Evolutionary conservation across 2,888 invertebrate genomes (phyloP), one percentile per base, ranked within the genome.

Genomic region (Halocaridina rubra): DNA sequence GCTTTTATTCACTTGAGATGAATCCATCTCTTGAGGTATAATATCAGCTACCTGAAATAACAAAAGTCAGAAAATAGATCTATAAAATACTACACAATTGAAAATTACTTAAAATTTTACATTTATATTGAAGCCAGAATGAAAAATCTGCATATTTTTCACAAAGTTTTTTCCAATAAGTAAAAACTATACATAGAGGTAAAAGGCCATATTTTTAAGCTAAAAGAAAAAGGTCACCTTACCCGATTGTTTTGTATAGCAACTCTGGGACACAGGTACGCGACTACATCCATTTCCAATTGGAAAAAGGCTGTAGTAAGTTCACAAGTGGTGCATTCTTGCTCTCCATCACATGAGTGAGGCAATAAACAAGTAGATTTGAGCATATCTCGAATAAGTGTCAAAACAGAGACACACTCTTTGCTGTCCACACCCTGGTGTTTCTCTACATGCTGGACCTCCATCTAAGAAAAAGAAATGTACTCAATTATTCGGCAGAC

Each of bases 231-330:
- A n/a, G n/a, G n/a, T n/a, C n/a, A n/a, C n/a, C 93, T 93, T 92
- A 96, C 95, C 95, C 95, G 39, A 95, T 94, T 84, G 95, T 95
- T 89, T 94, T 93, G 53, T 94, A 94, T 19, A 95, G 94, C 90
- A 93, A 93, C 89, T 94, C 93, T 1, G 96, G 96, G 77, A 94
- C 95, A 85, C 90, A 97, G 93, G 89, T 95, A 96, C 88, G 95
- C 94, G 32, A 97, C 94, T 46, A 97, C 92, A 89, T 95, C 94
- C 78, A 96, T 93, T 13, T 96, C 95, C 46, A 98, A 92, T 91
- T 98, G 98, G 91, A 98, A 97, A 96, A 98, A 98, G 92, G 98
- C 95, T 39, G 97, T 96, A 32, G 96, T 95, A 81, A 97, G 95
- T 90, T 98, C 97, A 91, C 98, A 99, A 90, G 96, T 96, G 78